Conservation (phyloP, 1,140 invertebrate genomes). For the Drosophila repleta region DNA sequence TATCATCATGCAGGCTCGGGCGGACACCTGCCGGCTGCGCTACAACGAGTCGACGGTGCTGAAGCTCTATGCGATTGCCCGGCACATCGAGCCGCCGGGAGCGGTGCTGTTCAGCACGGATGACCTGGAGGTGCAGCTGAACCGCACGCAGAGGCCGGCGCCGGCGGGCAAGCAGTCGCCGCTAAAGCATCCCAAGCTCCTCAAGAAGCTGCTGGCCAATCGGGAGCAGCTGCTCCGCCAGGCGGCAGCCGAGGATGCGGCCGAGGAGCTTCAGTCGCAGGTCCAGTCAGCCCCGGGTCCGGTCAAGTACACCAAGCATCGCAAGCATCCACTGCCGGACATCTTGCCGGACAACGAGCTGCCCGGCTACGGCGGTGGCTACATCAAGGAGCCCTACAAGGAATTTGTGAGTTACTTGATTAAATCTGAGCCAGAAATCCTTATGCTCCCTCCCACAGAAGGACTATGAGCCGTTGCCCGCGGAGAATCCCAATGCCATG, state of each 20-base stretch:
- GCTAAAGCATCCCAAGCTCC: conserved; percentile 80
- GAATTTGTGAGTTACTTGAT: conserved; percentile 57
- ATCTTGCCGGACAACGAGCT: conserved; percentile 66
- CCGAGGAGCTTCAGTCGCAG: conserved; percentile 10
- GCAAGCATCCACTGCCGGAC: conserved; percentile 62
- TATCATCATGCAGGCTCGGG: conserved; percentile 87
- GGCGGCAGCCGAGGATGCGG: conserved; percentile 46
- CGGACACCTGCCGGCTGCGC: conserved; percentile 89
- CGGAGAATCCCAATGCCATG: conserved; percentile 53
- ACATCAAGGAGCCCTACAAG: conserved; percentile 59
- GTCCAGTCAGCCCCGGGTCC: not conserved
- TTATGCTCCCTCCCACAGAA: conserved; percentile 33
- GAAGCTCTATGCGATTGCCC: conserved; percentile 89
- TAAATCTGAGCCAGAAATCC: not conserved
- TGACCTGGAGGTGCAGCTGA: conserved; percentile 78
- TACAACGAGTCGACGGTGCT: conserved; percentile 89
- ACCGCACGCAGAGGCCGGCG: conserved; percentile 70
- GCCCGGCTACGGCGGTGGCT: conserved; percentile 46
- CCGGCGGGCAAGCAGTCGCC: conserved; percentile 68
- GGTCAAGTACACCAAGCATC: conserved; percentile 51
- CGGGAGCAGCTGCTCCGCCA: conserved; percentile 69
- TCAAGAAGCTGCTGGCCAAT: conserved; percentile 78
- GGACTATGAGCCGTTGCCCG: conserved; percentile 56
- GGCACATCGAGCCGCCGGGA: conserved; percentile 89
- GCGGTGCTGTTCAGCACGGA: conserved; percentile 87